These are phyloP conservation scores for Thymelicus sylvestris DNA, from an alignment of 2,888 invertebrate genomes.

Conservation along the genomic window DNA sequence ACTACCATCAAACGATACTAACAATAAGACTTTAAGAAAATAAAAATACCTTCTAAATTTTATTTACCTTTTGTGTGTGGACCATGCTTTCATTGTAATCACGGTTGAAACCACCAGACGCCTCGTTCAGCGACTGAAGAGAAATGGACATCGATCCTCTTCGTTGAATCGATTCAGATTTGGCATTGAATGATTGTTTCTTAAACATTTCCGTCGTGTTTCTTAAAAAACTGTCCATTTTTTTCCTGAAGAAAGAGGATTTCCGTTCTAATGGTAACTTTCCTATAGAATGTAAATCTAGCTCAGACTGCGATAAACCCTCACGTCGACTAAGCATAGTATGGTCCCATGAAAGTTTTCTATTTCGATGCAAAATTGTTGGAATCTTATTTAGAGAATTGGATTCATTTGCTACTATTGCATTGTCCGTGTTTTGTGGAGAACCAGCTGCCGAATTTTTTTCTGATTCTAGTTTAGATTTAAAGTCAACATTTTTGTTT, in stretches of 20 bases:
- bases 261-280: slow-evolving; percentile 75
- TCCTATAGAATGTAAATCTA: slow-evolving; percentile 73
- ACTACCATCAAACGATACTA: no score
- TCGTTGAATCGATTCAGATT: slow-evolving; percentile 54
- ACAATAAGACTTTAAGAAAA: no score
- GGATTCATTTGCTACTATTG: background rate
- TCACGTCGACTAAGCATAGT: slow-evolving; percentile 65
- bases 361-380: slow-evolving; percentile 48
- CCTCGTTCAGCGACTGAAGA: slow-evolving; percentile 69
- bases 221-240: slow-evolving; percentile 75
- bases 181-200: slow-evolving; percentile 57
- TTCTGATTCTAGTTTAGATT: background rate
- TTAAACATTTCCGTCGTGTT: slow-evolving; percentile 77
- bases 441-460: background rate
- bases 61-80: slow-evolving; percentile 39
- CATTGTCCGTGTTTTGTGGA: background rate
- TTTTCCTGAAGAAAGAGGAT: slow-evolving; percentile 77
- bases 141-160: slow-evolving; percentile 71
- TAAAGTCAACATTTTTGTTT: background rate
- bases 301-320: slow-evolving; percentile 72
- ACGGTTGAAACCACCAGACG: slow-evolving; percentile 23
- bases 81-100: slow-evolving; percentile 24
- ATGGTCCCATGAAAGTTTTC: slow-evolving; percentile 74
- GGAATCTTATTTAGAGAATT: slow-evolving; percentile 25
- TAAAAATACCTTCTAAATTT: no score